A percentile compares a stretch with the other conserved stretches of the same genome.
These are phyloP conservation scores for Origma solitaria DNA, from an alignment of 2,113 vertebrate genomes.

Conservation along the genomic window DNA sequence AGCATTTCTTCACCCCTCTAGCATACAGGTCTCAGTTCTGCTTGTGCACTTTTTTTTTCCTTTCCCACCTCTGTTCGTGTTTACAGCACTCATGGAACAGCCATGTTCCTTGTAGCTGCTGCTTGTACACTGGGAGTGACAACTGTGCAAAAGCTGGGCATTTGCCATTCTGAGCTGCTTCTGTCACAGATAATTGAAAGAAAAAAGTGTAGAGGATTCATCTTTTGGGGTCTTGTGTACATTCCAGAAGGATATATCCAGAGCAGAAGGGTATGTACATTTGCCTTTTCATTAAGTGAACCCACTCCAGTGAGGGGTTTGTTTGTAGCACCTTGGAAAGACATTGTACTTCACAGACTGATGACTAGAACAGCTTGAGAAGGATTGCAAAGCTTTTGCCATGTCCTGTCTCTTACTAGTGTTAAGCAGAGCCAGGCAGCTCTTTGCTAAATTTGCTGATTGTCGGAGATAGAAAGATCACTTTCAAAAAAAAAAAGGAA, in stretches of 20 bases:
- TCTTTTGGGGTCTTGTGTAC: not conserved
- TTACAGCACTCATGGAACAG: not conserved
- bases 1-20: not conserved
- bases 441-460: not conserved
- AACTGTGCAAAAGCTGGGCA: not conserved
- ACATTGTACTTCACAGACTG: not conserved
- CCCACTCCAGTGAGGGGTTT: not conserved
- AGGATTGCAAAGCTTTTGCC: not conserved
- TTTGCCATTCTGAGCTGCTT: constrained; percentile 5
- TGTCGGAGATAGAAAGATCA: not conserved
- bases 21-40: not conserved
- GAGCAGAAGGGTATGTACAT: not conserved
- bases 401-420: not conserved
- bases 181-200: not conserved
- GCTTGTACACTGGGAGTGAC: not conserved
- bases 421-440: not conserved
- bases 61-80: not conserved
- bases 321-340: not conserved
- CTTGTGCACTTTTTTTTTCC: not conserved
- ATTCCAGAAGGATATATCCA: not conserved
- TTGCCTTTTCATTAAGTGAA: not conserved
- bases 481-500: not conserved
- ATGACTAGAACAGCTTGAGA: constrained; percentile 1
- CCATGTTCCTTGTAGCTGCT: not conserved
- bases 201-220: not conserved